Evolutionary conservation across 2,113 vertebrate genomes (phyloP).

Genomic region (Cyprichromis sp.): DNA sequence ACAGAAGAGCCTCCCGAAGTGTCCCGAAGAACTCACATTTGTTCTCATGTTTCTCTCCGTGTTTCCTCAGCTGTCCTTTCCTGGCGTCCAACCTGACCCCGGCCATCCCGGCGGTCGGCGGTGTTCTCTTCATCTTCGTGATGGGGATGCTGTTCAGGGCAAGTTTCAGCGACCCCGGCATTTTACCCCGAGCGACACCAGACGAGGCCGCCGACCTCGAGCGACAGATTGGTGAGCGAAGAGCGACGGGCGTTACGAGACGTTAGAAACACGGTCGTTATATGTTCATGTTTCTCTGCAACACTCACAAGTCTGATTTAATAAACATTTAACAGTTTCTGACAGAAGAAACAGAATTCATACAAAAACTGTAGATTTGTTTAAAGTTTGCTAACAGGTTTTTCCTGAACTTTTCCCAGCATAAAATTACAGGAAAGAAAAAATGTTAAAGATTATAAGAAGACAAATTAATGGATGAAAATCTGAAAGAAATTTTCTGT

Average conservation of each 20-base stretch:
- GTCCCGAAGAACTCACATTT: neutral
- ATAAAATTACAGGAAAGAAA: neutral
- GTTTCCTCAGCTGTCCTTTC: constrained; percentile 81
- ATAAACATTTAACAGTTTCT: neutral
- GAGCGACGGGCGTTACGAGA: neutral
- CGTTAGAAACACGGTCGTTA: neutral
- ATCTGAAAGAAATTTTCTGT: neutral
- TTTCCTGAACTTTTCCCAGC: neutral
- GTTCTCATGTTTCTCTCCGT: neutral
- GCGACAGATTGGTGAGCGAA: constrained; percentile 87
- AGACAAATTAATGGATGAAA: neutral
- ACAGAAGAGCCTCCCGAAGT: neutral
- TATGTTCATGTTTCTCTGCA: neutral
- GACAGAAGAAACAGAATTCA: neutral
- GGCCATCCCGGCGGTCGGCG: constrained; percentile 84
- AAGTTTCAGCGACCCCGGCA: constrained; percentile 92
- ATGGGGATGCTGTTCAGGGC: constrained; percentile 89
- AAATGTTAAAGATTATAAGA: neutral
- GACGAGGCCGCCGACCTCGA: constrained; percentile 91
- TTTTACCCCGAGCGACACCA: constrained; percentile 86
- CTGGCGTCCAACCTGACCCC: constrained; percentile 86
- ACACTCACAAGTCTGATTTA: neutral
- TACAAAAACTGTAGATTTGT: neutral
- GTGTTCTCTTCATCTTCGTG: constrained; percentile 88
- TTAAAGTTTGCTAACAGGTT: neutral